phyloP scores from a whole-genome alignment of 2,888 invertebrate genomes.

The Polymixis flavicincta region DNA sequence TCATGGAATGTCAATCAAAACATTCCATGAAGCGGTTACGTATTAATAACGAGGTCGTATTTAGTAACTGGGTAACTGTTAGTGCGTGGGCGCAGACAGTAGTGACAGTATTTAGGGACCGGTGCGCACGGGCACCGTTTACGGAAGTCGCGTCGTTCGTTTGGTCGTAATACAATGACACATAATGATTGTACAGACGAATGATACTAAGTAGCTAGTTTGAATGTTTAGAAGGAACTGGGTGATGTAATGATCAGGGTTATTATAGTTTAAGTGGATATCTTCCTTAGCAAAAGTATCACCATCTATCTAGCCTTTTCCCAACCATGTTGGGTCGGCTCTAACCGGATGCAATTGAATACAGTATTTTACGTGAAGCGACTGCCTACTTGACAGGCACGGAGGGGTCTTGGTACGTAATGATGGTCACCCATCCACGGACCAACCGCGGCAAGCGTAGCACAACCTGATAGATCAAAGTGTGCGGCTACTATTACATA shows the following conservation, averaged over 20 bases:
- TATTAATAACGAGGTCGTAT: slow-evolving; percentile 56
- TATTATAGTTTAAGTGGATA: slow-evolving; percentile 6
- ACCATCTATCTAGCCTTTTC: too few species aligned
- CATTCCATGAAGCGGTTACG: too few species aligned
- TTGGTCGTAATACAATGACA: slow-evolving; percentile 59
- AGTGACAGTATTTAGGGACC: slow-evolving; percentile 63
- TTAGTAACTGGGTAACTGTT: slow-evolving; percentile 53
- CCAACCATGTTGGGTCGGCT: too few species aligned
- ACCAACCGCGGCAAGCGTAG: too few species aligned
- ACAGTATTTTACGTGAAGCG: too few species aligned
- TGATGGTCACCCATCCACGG: too few species aligned
- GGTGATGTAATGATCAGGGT: slow-evolving; percentile 8
- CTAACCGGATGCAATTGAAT: too few species aligned
- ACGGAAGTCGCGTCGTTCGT: slow-evolving; percentile 64
- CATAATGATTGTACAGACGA: slow-evolving; percentile 51
- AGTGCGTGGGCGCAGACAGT: slow-evolving; percentile 54
- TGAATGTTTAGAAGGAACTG: slow-evolving; percentile 29
- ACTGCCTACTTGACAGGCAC: too few species aligned
- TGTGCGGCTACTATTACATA: too few species aligned
- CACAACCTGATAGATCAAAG: too few species aligned
- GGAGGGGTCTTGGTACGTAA: too few species aligned
- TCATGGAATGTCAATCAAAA: slow-evolving; percentile 60
- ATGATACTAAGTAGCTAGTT: slow-evolving; percentile 35
- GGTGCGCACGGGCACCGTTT: slow-evolving; percentile 57
- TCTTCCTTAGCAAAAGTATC: background rate